Percentiles rank a stretch among this genome's conserved stretches.
Conservation (phyloP, 2,113 vertebrate genomes). For the Pelusios castaneus region DNA sequence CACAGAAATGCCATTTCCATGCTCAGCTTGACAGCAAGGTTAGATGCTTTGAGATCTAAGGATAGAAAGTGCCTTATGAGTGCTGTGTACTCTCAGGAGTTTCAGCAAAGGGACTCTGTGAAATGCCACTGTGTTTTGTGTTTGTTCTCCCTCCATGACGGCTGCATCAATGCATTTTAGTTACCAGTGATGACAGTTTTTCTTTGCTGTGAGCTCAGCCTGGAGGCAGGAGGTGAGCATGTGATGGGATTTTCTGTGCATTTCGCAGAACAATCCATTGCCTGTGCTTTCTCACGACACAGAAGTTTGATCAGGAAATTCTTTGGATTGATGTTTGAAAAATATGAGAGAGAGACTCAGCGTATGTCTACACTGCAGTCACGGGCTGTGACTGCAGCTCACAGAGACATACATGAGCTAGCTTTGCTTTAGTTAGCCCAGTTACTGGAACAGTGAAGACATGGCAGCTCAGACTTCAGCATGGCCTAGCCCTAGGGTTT, state of each 20-base stretch:
- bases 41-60: conserved; percentile 17
- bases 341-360: background rate
- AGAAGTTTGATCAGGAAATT: conserved; percentile 4
- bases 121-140: background rate
- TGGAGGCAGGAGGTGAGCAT: conserved; percentile 28
- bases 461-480: background rate
- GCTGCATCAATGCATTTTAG: background rate
- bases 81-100: background rate
- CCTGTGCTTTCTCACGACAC: conserved; percentile 29
- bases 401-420: background rate
- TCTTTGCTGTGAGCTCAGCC: conserved; percentile 45
- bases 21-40: background rate
- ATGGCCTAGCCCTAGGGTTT: background rate
- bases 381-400: background rate
- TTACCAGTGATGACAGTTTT: conserved; percentile 51
- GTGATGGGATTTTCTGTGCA: conserved; percentile 9
- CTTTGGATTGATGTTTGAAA: conserved; percentile 14
- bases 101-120: conserved; percentile 16
- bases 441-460: background rate
- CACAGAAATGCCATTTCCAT: background rate
- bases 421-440: background rate
- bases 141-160: conserved; percentile 9
- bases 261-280: background rate
- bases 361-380: background rate
- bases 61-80: background rate